A percentile compares a stretch with the other conserved stretches of the same genome.
These are phyloP conservation scores for Polydesmus complanatus DNA, from an alignment of 2,888 invertebrate genomes.

Conservation along the genomic window DNA sequence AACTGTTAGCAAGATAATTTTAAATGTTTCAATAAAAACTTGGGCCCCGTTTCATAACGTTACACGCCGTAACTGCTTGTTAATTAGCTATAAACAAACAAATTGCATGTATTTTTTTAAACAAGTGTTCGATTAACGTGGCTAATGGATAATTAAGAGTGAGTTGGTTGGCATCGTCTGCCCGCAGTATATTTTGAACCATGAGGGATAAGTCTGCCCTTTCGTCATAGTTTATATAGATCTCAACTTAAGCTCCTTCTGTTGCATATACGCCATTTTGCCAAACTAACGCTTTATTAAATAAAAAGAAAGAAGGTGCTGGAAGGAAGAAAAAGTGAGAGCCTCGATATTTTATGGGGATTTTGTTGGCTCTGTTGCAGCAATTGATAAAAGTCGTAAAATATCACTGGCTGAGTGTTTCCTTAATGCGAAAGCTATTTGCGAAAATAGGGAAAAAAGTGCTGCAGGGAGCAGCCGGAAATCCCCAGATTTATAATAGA, in stretches of 20 bases:
- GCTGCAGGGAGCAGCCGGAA: constrained; percentile 7
- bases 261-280: background rate
- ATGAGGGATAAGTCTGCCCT: too few species aligned
- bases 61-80: too few species aligned
- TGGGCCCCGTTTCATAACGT: too few species aligned
- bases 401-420: constrained; percentile 12
- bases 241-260: background rate
- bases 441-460: constrained; percentile 9
- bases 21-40: too few species aligned
- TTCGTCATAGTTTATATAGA: too few species aligned
- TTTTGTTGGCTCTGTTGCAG: constrained; percentile 13
- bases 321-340: background rate
- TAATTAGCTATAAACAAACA: too few species aligned
- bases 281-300: constrained; percentile 8
- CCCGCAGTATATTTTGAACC: too few species aligned
- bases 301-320: background rate
- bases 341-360: constrained; percentile 13
- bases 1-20: too few species aligned
- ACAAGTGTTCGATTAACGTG: too few species aligned
- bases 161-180: too few species aligned
- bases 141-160: too few species aligned
- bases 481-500: constrained; percentile 12
- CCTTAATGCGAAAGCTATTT: constrained; percentile 9
- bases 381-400: constrained; percentile 15
- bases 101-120: too few species aligned